These are phyloP conservation scores for Falcunculus frontatus DNA, from an alignment of 2,113 vertebrate species.

Conservation along the genomic window DNA sequence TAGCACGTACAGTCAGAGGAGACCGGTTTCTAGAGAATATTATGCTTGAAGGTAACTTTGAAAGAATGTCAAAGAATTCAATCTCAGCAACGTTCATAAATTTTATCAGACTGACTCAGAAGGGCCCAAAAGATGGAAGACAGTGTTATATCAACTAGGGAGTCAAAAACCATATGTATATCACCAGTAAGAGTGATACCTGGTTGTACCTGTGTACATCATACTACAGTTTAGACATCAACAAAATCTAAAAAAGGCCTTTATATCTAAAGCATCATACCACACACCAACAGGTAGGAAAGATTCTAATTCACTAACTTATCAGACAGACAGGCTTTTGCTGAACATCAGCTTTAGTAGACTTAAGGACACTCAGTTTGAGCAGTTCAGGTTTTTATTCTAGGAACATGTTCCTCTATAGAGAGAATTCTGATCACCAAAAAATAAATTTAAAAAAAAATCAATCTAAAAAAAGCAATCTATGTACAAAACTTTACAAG, in stretches of 20 bases:
- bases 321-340: not conserved
- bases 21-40: not conserved
- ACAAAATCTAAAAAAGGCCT: not conserved
- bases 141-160: not conserved
- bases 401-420: not conserved
- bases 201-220: not conserved
- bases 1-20: not conserved
- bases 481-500: not conserved
- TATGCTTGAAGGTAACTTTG: constrained; percentile 26
- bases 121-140: not conserved
- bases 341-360: not conserved
- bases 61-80: constrained; percentile 16
- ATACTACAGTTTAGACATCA: not conserved
- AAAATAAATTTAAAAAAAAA: not conserved
- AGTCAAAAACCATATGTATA: not conserved
- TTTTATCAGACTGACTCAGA: not conserved
- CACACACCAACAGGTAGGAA: not conserved
- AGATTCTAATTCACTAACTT: not conserved
- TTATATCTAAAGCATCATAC: not conserved
- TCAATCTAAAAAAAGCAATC: not conserved
- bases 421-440: not conserved
- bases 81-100: not conserved
- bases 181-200: not conserved
- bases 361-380: not conserved
- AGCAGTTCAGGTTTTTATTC: not conserved